Percentiles rank a stretch among this genome's conserved stretches.
phyloP scores from a whole-genome alignment of 1,140 invertebrate genomes.

The Palaemon carinicauda region DNA sequence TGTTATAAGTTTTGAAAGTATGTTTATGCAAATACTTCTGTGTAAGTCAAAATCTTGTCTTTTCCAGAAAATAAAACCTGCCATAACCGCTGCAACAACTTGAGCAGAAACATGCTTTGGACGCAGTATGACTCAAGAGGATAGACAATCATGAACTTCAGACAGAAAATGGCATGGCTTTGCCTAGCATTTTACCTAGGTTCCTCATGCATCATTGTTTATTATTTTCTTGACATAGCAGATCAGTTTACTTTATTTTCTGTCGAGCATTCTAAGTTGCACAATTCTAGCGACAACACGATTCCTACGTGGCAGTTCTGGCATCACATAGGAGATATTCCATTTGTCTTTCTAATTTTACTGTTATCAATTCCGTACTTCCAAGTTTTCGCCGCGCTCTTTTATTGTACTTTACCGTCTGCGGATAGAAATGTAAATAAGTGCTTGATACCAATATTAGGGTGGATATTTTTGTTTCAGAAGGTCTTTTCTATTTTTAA shows the following conservation, averaged over 20 bases:
- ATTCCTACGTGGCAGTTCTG: slow-evolving; percentile 33
- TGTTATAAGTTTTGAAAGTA: too few relatives aligned
- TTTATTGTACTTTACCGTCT: slow-evolving; percentile 41
- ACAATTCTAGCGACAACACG: neutral
- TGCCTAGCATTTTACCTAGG: slow-evolving; percentile 44
- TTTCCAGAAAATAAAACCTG: neutral
- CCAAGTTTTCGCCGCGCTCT: slow-evolving; percentile 47
- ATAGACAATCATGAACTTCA: slow-evolving; percentile 32
- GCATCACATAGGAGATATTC: slow-evolving; percentile 44
- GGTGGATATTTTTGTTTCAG: slow-evolving; percentile 48
- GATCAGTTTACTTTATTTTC: slow-evolving; percentile 43
- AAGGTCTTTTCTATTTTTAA: slow-evolving; percentile 28
- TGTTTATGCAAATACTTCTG: too few relatives aligned
- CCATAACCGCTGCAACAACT: neutral
- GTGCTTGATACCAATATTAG: slow-evolving; percentile 49
- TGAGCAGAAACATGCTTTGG: neutral
- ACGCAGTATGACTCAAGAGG: neutral
- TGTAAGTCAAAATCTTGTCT: too few relatives aligned
- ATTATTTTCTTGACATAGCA: slow-evolving; percentile 47
- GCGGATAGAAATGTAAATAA: slow-evolving; percentile 48
- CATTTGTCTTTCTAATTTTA: slow-evolving; percentile 27
- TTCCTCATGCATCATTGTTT: slow-evolving; percentile 25
- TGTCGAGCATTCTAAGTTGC: slow-evolving; percentile 40
- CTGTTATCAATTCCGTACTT: slow-evolving; percentile 39
- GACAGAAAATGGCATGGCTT: slow-evolving; percentile 46